Base-by-base conservation (phyloP, 2,888 invertebrate genomes). In the Baronia brevicornis region DNA sequence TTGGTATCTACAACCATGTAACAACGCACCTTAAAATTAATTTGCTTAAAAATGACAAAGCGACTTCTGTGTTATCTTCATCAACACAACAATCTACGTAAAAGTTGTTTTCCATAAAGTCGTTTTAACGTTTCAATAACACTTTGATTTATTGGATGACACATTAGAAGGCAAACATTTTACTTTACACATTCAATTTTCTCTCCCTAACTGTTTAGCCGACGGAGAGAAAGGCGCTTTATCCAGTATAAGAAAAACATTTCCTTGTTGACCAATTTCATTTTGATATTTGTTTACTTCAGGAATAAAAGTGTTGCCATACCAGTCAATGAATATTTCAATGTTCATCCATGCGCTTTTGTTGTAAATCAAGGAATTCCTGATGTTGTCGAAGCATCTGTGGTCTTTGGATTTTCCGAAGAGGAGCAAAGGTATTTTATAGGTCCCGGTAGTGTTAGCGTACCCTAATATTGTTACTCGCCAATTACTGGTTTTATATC, bases 381-480 rank as follows among this genome's bases (percentile, higher is more conserved):
- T 28, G 6, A 33, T 28, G 28, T 37, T 39, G 32, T 41, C 22
- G 26, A 44, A 36, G 33, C 14, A 27, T 25, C 7, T 26, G 11
- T 25, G 33, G 2, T 29, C 37, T 31, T 41, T 39, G 6, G 33
- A 29, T 43, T 43, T 44, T 17, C 36, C 39, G 17, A 42, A 39
- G 10, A n/a, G n/a, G n/a, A 43, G 31, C 28, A 44, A 29, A 26
- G 38, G 33, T 36, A 44, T 24, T 40, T 39, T 34, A 39, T 46
- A 40, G 22, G 36, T 39, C 10, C 43, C 40, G 17, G 43, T 41
- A 41, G 45, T 39, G 28, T 43, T 40, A 38, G 39, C 38, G 31
- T 39, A 40, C 39, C 39, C 38, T 38, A 44, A 39, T 38, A 48
- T 33, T 38, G 43, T 40, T 35, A 48, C 39, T 39, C 38, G 39